A percentile compares a stretch with the other conserved stretches of the same genome.
Evolutionary conservation across 2,888 invertebrate species (phyloP).

Genomic region (Nomada fabriciana): DNA sequence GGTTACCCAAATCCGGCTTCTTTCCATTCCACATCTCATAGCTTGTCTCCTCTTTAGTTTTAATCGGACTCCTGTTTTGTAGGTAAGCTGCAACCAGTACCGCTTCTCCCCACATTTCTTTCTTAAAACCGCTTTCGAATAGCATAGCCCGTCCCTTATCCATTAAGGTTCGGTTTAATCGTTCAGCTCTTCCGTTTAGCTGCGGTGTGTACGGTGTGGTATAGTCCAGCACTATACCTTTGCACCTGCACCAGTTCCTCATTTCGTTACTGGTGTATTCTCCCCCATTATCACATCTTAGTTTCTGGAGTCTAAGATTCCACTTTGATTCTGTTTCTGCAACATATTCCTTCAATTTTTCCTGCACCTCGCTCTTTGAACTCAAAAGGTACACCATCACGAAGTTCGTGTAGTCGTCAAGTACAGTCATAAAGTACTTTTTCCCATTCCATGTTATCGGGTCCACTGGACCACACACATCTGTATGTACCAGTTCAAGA

Average conservation of each 20-base stretch:
- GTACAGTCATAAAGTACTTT: conserved; percentile 41
- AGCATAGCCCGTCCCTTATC: conserved; percentile 21
- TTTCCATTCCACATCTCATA: conserved; percentile 71
- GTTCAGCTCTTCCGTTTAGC: conserved; percentile 41
- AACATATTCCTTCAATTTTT: neutral
- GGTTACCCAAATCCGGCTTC: conserved; percentile 70
- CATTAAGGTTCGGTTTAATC: conserved; percentile 19
- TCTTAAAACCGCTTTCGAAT: neutral
- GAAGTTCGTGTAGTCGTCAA: neutral
- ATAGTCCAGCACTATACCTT: neutral
- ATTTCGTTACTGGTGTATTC: conserved; percentile 18
- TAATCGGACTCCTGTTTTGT: conserved; percentile 23
- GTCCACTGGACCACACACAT: conserved; percentile 44
- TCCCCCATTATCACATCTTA: conserved; percentile 41
- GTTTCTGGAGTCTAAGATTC: conserved; percentile 46
- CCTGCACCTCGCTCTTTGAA: neutral
- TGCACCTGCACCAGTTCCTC: conserved; percentile 21
- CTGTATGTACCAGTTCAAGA: conserved; percentile 49
- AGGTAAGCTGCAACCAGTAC: conserved; percentile 18
- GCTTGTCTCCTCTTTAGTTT: conserved; percentile 66
- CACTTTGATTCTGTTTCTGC: conserved; percentile 10
- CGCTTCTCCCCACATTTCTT: conserved; percentile 32
- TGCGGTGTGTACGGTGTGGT: conserved; percentile 31
- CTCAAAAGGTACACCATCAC: neutral
- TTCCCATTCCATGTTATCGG: conserved; percentile 40